Percentiles rank a stretch among this genome's conserved stretches.
phyloP scores from a whole-genome alignment of 2,888 invertebrate species.

The Trachelus stipa region DNA sequence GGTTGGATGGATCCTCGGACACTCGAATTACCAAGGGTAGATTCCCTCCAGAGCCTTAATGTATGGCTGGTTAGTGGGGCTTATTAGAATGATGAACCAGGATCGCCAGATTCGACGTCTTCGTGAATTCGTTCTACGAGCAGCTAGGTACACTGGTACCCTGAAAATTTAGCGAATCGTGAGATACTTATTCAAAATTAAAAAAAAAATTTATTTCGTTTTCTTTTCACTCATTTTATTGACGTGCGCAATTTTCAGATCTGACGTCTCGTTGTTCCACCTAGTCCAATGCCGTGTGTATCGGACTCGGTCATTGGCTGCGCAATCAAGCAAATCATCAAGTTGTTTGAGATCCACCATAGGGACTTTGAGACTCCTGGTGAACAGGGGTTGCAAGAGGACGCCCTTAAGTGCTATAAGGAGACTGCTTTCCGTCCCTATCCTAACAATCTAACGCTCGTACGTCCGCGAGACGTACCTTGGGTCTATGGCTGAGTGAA shows the following conservation, averaged over 20 bases:
- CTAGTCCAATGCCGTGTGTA: background rate
- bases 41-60: conserved; percentile 18
- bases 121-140: background rate
- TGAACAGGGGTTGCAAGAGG: conserved; percentile 42
- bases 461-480: conserved; percentile 44
- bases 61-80: conserved; percentile 19
- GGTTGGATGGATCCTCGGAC: conserved; percentile 20
- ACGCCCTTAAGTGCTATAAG: conserved; percentile 62
- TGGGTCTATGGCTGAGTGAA: background rate
- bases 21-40: conserved; percentile 32
- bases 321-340: conserved; percentile 61
- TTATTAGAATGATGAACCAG: conserved; percentile 30
- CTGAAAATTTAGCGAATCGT: background rate
- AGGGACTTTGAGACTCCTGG: conserved; percentile 12
- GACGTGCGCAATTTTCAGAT: background rate
- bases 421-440: conserved; percentile 57
- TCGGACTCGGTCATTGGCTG: conserved; percentile 28
- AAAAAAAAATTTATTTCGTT: too few species aligned
- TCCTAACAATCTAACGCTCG: conserved; percentile 53
- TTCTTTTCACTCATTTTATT: background rate
- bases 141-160: background rate
- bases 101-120: background rate
- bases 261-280: background rate
- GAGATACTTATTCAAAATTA: background rate
- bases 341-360: conserved; percentile 46